These are phyloP conservation scores for human DNA, from an alignment of 2,113 vertebrate species.

Conservation along the genomic window DNA sequence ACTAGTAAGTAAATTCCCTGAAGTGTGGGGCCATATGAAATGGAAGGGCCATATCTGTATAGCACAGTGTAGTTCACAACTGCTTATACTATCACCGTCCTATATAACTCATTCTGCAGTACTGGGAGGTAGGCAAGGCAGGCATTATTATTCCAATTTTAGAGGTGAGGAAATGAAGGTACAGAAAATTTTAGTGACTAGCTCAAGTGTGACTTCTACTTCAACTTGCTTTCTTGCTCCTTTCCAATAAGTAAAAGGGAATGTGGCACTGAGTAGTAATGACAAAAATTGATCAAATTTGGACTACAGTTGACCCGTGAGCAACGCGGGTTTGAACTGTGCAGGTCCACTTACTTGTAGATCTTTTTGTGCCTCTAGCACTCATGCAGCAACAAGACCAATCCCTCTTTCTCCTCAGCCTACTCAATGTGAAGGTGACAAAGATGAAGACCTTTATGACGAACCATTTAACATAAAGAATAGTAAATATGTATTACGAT, in stretches of 20 bases:
- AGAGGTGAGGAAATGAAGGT: neutral
- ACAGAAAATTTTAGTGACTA: neutral
- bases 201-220: neutral
- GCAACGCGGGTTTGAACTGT: neutral
- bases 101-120: neutral
- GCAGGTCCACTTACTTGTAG: neutral
- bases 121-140: neutral
- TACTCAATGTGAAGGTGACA: neutral
- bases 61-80: neutral
- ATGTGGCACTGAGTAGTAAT: neutral
- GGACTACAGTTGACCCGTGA: neutral
- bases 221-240: neutral
- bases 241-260: slow-evolving; percentile 14
- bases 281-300: neutral
- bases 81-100: neutral
- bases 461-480: neutral
- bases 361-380: neutral
- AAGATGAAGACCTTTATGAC: neutral
- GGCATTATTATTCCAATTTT: neutral
- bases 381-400: neutral
- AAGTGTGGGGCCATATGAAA: neutral
- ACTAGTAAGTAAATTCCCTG: neutral
- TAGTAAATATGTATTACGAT: neutral
- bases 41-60: neutral
- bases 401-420: neutral